Percentiles rank a stretch among this genome's conserved stretches.
Evolutionary conservation across 2,113 vertebrate species (phyloP).

Genomic region (Chelonoidis abingdonii): DNA sequence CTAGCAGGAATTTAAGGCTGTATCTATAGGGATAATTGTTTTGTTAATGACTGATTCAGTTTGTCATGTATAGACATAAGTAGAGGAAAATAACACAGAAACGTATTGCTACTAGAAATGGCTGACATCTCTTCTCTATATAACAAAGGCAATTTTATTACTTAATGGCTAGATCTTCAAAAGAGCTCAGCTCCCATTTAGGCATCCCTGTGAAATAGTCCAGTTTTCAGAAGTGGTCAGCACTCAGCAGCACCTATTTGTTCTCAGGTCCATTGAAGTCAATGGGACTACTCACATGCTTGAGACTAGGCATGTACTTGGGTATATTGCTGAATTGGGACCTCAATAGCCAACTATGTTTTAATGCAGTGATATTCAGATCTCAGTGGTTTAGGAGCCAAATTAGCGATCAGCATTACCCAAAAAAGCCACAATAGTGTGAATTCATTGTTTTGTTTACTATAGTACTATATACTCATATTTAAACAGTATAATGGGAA

Average conservation of each 20-base stretch:
- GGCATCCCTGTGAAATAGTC: not conserved
- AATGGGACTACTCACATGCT: not conserved
- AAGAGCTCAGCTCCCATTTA: not conserved
- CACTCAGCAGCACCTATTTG: not conserved
- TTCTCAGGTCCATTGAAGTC: not conserved
- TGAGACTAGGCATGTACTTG: not conserved
- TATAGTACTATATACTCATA: not conserved
- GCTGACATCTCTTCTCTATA: not conserved
- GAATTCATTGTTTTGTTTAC: not conserved
- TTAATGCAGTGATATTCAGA: not conserved
- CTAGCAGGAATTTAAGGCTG: not conserved
- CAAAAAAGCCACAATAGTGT: not conserved
- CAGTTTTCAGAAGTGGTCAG: not conserved
- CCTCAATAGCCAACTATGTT: not conserved
- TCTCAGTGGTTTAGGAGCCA: not conserved
- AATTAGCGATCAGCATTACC: not conserved
- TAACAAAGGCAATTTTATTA: not conserved
- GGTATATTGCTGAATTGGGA: not conserved
- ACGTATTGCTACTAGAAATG: not conserved
- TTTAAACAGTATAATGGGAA: too few species aligned
- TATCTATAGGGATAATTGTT: not conserved
- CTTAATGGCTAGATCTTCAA: not conserved
- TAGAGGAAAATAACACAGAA: not conserved
- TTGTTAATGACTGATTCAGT: not conserved
- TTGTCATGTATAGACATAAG: too few species aligned